phyloP scores from a whole-genome alignment of 2,113 vertebrate species.

The Bufo bufo region DNA sequence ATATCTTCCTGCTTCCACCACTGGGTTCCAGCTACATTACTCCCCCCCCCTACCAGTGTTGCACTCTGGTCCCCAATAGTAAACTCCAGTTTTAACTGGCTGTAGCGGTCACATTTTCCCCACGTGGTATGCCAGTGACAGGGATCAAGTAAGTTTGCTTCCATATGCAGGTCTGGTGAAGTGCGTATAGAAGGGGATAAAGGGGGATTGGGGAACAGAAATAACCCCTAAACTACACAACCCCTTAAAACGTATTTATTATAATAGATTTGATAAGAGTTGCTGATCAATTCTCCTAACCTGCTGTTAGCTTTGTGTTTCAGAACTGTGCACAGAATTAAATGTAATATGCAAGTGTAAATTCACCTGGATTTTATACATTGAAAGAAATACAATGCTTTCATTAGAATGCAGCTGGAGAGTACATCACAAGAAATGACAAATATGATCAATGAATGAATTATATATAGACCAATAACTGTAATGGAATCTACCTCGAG shows the following conservation, averaged over 20 bases:
- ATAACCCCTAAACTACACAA: too few species aligned
- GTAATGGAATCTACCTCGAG: neutral
- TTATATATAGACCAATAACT: slow-evolving; percentile 27
- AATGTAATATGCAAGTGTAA: neutral
- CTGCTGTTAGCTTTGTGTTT: neutral
- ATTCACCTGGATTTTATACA: neutral
- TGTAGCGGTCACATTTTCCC: too few species aligned
- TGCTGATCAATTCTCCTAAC: neutral
- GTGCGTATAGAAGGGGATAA: too few species aligned
- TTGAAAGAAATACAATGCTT: neutral
- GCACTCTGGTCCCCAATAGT: too few species aligned
- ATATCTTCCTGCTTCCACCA: too few species aligned
- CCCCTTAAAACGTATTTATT: neutral
- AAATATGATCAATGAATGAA: slow-evolving; percentile 42
- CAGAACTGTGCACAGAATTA: neutral
- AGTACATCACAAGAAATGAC: neutral
- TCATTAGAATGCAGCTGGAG: slow-evolving; percentile 16
- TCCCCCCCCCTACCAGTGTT: too few species aligned
- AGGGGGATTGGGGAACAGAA: too few species aligned
- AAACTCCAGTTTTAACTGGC: too few species aligned
- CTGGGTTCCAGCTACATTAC: too few species aligned
- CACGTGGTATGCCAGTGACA: too few species aligned
- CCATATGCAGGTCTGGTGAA: too few species aligned
- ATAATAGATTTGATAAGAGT: neutral
- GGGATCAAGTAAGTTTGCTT: too few species aligned